Conservation (phyloP, 2,113 vertebrate species). For the Erinaceus europaeus region DNA sequence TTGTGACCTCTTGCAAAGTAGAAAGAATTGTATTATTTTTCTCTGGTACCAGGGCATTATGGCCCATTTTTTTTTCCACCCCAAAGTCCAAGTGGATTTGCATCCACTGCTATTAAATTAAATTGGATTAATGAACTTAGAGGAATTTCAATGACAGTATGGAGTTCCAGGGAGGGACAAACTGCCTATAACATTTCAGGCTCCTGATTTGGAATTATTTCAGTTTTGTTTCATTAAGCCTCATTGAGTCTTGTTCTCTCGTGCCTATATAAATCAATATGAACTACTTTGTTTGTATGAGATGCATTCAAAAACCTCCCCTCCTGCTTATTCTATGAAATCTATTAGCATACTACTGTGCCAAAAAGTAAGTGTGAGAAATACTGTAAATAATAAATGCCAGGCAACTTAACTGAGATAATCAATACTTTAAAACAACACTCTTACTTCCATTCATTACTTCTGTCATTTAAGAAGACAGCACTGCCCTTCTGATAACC, state of each 20-base stretch:
- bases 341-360: conserved; percentile 57
- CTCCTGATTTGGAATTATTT: conserved; percentile 74
- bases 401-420: conserved; percentile 58
- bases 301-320: conserved; percentile 68
- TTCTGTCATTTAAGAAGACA: background rate
- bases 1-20: conserved; percentile 81
- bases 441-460: conserved; percentile 27
- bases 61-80: conserved; percentile 74
- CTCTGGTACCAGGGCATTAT: conserved; percentile 71
- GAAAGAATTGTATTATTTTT: conserved; percentile 86
- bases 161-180: conserved; percentile 71
- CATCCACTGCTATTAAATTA: conserved; percentile 67
- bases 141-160: conserved; percentile 71
- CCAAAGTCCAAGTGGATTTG: conserved; percentile 73
- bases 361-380: conserved; percentile 72
- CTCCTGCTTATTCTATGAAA: conserved; percentile 56
- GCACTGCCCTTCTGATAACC: background rate
- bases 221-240: conserved; percentile 75
- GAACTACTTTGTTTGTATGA: conserved; percentile 74
- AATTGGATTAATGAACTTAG: conserved; percentile 81
- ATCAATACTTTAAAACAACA: conserved; percentile 37
- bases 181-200: conserved; percentile 60
- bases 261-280: conserved; percentile 58
- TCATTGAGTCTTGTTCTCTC: conserved; percentile 71
- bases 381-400: conserved; percentile 69